These are phyloP conservation scores for Sesia bembeciformis DNA, from an alignment of 2,888 invertebrate species.

Conservation along the genomic window DNA sequence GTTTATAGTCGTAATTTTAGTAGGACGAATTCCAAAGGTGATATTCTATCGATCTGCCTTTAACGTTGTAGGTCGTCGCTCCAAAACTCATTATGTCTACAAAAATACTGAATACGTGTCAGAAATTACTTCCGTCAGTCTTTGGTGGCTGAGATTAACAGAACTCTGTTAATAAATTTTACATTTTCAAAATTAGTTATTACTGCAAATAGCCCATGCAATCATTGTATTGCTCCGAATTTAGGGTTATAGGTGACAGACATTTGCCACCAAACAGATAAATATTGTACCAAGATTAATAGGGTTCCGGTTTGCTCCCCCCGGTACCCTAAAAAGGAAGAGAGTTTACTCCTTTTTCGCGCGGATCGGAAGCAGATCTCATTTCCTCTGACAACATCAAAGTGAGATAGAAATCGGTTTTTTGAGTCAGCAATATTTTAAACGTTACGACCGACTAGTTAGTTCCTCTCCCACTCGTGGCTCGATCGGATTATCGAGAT, in stretches of 20 bases:
- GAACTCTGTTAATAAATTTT: too few species aligned
- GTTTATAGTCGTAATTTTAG: too few species aligned
- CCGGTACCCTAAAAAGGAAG: constrained; percentile 54
- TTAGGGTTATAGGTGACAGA: background rate
- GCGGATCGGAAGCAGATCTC: constrained; percentile 68
- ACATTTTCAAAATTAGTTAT: too few species aligned
- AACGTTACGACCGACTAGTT: constrained; percentile 48
- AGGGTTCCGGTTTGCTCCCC: constrained; percentile 31
- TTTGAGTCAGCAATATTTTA: constrained; percentile 68
- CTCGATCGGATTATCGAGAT: constrained; percentile 25
- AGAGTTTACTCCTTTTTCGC: constrained; percentile 67
- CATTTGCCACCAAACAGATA: constrained; percentile 25
- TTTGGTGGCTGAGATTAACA: too few species aligned
- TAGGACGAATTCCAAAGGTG: too few species aligned
- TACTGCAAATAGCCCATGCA: too few species aligned
- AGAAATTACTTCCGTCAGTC: too few species aligned
- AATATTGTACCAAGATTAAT: constrained; percentile 45
- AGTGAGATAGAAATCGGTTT: constrained; percentile 70
- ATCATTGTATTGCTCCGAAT: too few species aligned
- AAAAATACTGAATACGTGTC: too few species aligned
- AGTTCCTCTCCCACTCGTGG: constrained; percentile 16
- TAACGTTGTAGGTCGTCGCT: too few species aligned
- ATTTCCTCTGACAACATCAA: constrained; percentile 73
- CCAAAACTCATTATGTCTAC: too few species aligned
- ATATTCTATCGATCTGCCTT: too few species aligned